Base-by-base conservation (phyloP, 37 sponge, comb jelly and placozoan genomes). In the Crambe crambe region DNA sequence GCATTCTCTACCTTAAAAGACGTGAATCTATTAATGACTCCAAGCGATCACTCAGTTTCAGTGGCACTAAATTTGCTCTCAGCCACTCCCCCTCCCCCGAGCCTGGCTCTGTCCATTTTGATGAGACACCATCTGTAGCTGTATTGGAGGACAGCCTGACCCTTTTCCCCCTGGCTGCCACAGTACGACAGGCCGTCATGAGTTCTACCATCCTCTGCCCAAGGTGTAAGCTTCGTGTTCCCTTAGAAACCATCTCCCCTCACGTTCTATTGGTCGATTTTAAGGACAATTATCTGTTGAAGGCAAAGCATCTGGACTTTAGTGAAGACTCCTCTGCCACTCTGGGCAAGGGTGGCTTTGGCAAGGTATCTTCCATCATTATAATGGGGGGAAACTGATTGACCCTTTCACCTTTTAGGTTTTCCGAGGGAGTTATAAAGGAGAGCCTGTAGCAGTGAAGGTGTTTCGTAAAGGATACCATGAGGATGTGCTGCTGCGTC, bases 241-340 rank as follows among this genome's bases (percentile, higher is more conserved):
- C 75, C 3, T 70, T 83, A 35, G 30, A 40, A 22, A 27, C 41
- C 29, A 38, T 83, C n/a, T 79, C 74, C 10, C 89, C 89, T 18
- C 73, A 83, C 35, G 72, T 89, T 9, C 56, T 83, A 54, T 70
- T 89, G 0, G 80, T 74, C 10, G 89, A 89, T 30, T 88, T 88
- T 42, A 34, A 75, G 36, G 72, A 77, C 60, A 62, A 77, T 1
- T 42, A 77, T 6, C 74, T 78, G 56, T 61, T 88, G 32, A 73
- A 82, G 10, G 18, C 72, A 0, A 4, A 30, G 6, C 29, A 54
- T 44, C 41, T 88, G 65, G 56, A 75, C 30, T 82, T 76, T 22
- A 22, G 17, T 3, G 73, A 78, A 27, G 68, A 43, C 20, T 42
- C 18, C 0, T 68, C 21, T 0, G 65, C 81, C 12, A 36, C 10